Base-by-base conservation (phyloP, 2,888 invertebrate species). In the Hirtodrosophila trivittata region DNA sequence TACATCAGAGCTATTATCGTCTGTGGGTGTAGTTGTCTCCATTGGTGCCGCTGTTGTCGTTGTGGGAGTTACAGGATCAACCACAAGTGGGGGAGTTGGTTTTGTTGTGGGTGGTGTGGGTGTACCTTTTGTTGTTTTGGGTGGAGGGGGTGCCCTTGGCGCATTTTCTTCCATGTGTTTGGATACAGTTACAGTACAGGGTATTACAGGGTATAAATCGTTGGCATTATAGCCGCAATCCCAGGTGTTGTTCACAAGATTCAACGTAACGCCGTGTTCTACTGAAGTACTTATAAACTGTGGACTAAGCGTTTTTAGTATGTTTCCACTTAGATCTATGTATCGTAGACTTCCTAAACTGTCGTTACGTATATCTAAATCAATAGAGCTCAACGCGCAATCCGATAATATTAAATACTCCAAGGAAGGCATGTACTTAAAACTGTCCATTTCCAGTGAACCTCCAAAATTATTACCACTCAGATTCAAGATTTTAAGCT, bases 251-350 rank as follows among this genome's bases (percentile, higher is more conserved):
- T 43, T 26, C 1, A 13, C 4, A 0, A 87, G 25, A 33, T 60
- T 30, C 3, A 86, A 33, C 0, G 1, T 3, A 2, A 82, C 16
- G 0, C 28, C 14, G 6, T 33, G 14, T 9, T 38, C 0, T 0
- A 5, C 1, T 3, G 28, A n/a, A 47, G 12, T 18, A 1, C 13
- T 9, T 8, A 84, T n/a, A 32, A 81, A 72, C 1, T 72, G 39
- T 0, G 52, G 43, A 9, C 26, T 33, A 1, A 87, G 13, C 0
- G 32, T 37, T 1, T 41, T 62, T 0, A 88, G 59, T 0, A 55
- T 14, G 52, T 88, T 89, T 8, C 43, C 28, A 43, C 77, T 56
- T 14, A 89, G 59, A 37, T 86, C 76, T 6, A 80, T 28, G 21
- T 58, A 47, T 0, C 37, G 41, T 0, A 80, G 38, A 0, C 58